Conservation (phyloP, 1,140 invertebrate genomes). For the Uloborus diversus region DNA sequence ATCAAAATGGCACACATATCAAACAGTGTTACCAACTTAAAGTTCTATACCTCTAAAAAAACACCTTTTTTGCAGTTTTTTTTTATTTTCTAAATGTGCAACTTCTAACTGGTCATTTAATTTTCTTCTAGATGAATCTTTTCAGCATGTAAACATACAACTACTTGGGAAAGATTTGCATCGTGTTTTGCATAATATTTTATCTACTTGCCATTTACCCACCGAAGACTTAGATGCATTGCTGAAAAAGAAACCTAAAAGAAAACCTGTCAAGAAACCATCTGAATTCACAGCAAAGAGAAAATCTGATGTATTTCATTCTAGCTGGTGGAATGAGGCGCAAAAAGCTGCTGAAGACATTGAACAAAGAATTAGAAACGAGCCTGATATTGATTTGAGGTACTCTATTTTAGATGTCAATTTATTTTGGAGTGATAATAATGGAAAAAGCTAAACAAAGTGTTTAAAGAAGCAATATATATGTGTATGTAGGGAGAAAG, state of each 20-base stretch:
- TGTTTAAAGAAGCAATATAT: not conserved
- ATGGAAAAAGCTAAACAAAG: not conserved
- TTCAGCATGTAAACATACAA: slow-evolving; percentile 59
- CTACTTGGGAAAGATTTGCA: slow-evolving; percentile 73
- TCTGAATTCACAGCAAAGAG: not conserved
- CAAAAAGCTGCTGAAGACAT: slow-evolving; percentile 25
- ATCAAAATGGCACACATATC: too few relatives aligned
- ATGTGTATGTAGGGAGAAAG: not conserved
- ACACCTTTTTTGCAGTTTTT: too few relatives aligned
- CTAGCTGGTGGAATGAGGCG: slow-evolving; percentile 34
- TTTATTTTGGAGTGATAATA: not conserved
- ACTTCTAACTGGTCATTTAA: too few relatives aligned
- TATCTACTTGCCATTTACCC: slow-evolving; percentile 82
- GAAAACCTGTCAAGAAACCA: not conserved
- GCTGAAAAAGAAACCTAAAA: slow-evolving; percentile 56
- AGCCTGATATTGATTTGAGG: slow-evolving; percentile 54
- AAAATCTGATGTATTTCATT: not conserved
- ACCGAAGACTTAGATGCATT: slow-evolving; percentile 84
- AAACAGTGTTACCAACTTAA: too few relatives aligned
- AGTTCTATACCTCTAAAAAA: too few relatives aligned
- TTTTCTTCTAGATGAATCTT: slow-evolving; percentile 42
- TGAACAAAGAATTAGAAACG: slow-evolving; percentile 43
- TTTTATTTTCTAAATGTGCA: too few relatives aligned
- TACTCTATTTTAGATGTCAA: slow-evolving; percentile 2
- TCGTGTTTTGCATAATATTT: slow-evolving; percentile 78